Base-by-base conservation (phyloP, 1,140 invertebrate genomes). In the Drosophila grimshawi region DNA sequence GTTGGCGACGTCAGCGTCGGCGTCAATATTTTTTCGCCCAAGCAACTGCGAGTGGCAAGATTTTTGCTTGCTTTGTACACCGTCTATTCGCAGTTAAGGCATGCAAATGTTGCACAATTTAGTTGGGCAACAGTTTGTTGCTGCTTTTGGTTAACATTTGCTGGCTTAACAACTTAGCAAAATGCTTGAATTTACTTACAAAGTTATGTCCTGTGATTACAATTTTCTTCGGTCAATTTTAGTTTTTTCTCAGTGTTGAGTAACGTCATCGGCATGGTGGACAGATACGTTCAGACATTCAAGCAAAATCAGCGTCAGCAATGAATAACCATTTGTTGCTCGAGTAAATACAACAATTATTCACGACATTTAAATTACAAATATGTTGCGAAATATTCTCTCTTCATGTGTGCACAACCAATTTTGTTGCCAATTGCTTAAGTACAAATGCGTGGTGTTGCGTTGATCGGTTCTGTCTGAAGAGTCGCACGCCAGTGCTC, bases 201-300 rank as follows among this genome's bases (percentile, higher is more conserved):
- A 88, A 88, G 71, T 86, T 85, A 79, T 80, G 74, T 88, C 83
- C 83, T 88, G 83, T 68, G 81, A 73, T 85, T 86, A 52, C 72
- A 86, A 83, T 78, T 80, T 88, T 88, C 65, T 73, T 57, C 76
- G 77, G 78, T 73, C 76, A 55, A 68, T 89, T 83, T 71, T 80
- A 80, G 76, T 82, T 83, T 80, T 86, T 86, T 88, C 86, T 43
- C 70, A 88, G 83, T 88, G 80, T 89, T 88, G 83, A 7, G 5
- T 57, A 83, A 33, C 73, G 77, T 39, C 52, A 43, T 43, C 27
- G 41, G 52, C 32, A 41, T 46, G 39, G 69, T 33, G 39, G 29
- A 48, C 60, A 27, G 5, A 39, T 69, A 88, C 85, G 85, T 75
- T 67, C 85, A 71, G 35, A 37, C 85, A 8, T 69, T 30, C 7